Base-by-base conservation (phyloP, 2,888 invertebrate genomes). In the Drosophila percnosoma region DNA sequence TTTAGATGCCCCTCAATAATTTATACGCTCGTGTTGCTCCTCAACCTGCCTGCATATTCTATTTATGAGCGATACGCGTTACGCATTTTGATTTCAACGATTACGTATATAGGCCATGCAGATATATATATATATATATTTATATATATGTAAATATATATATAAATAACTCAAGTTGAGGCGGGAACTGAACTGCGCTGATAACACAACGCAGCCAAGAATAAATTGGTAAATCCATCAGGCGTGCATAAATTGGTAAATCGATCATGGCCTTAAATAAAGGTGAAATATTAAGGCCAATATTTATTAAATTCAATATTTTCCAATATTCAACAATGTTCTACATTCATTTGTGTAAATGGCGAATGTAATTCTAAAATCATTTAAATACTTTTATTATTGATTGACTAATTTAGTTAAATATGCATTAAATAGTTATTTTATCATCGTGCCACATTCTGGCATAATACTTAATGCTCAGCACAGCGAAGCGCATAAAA, bases 41-140 rank as follows among this genome's bases (percentile, higher is more conserved):
- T 18, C 49, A 2, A 11, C 38, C 48, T 18, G 24, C 27, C 31
- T 15, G 11, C 31, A 7, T 31, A 49, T 18, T 51, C 48, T 79
- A 84, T 82, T 82, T 77, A 85, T 85, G 85, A 76, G 65, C 70
- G 64, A 31, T 66, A 68, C 71, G 81, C 70, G 68, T 73, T 64
- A 55, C 71, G 63, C 63, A 53, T 68, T 68, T 60, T 42, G 51
- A 59, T 58, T 36, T 51, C 15, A 59, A 36, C 36, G 60, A 67
- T 36, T 62, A 68, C 53, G 53, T n/a, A 42, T 49, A 57, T 36
- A 33, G 53, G 27, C 21, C 61, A 60, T 29, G 15, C 21, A 31
- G 18, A 34, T 34, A 60, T 49, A 10, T 13, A 61, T 54, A 61
- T 54, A 38, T 29, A 29, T 11, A 36, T 55, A 67, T 48, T 54